Evolutionary conservation across 1,140 invertebrate genomes (phyloP), one percentile per base, ranked within the genome.

Genomic region (Apocrypta bakeri): DNA sequence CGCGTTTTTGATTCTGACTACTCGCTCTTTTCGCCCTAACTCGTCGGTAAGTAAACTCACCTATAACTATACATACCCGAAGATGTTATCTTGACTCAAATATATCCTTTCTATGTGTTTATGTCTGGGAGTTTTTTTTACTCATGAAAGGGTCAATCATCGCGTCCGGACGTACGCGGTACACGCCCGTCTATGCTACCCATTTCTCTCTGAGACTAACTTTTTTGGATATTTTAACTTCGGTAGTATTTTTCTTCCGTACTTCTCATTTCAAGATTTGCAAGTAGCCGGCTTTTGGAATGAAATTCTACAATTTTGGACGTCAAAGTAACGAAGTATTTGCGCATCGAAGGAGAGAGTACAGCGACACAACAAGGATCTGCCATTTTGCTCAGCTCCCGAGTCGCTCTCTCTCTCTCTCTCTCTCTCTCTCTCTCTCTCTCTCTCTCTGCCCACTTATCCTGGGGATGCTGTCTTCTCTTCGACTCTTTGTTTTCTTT

Each of bases 381-480:
- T 72, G 69, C 69, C 69, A 72, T 72, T 72, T 72, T 72, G 69
- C 69, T 33, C 31, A 9, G 33, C 6, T 72, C 31, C 17, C 33
- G 31, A 12, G 66, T 14, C 66, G 6, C 7, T 68, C 66, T 27
- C 29, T 68, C 29, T 68, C 25, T 7, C 25, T 24, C 25, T 68
- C 25, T 29, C 48, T 63, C 33, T 63, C 4, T 63, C 27, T 72
- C 27, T 72, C 27, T 71, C 24, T 71, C 24, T 69, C 24, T 69
- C 68, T 25, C 69, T 29, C 8, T 27, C 27, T 17, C 24, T 29
- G 3, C 63, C 8, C 63, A 66, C 24, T 66, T 25, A 25, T 66
- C 27, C 63, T 27, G 63, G 63, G 63, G 24, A 29, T 66, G 24
- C 63, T 25, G 63, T 4, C 63, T 11, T 9, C 24, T 66, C 63